phyloP scores from a whole-genome alignment of 2,113 vertebrate species.

The Vombatus ursinus region DNA sequence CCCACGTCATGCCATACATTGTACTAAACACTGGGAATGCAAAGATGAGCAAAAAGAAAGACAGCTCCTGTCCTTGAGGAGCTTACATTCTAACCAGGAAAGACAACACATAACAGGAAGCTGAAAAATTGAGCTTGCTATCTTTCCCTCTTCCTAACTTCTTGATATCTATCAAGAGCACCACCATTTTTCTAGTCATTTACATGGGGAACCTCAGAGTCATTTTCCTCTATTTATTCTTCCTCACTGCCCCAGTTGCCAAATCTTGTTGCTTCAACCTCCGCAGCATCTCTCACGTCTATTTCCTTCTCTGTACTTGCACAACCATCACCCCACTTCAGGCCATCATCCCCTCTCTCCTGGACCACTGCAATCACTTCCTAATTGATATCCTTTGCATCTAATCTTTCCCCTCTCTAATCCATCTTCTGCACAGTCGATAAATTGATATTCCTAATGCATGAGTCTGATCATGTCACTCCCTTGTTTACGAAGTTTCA shows the following conservation, averaged over 20 bases:
- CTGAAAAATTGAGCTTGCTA: background rate
- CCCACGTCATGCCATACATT: background rate
- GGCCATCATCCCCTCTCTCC: background rate
- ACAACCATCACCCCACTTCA: background rate
- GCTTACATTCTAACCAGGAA: background rate
- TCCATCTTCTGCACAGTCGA: background rate
- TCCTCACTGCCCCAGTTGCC: background rate
- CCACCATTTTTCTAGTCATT: background rate
- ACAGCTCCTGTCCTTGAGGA: background rate
- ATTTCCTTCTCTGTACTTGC: background rate
- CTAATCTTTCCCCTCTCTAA: background rate
- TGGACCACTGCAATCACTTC: background rate
- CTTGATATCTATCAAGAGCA: background rate
- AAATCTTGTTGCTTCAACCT: background rate
- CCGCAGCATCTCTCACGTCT: background rate
- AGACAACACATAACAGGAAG: background rate
- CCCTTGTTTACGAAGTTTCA: background rate
- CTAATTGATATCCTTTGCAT: background rate
- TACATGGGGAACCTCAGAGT: background rate
- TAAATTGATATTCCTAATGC: background rate
- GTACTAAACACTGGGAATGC: background rate
- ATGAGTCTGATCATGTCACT: background rate
- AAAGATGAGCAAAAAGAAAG: background rate
- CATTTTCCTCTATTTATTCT: background rate
- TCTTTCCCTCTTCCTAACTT: background rate